Evolutionary conservation across 2,888 invertebrate genomes (phyloP), one percentile per base, ranked within the genome.

Genomic region (Ennomos erosarius): DNA sequence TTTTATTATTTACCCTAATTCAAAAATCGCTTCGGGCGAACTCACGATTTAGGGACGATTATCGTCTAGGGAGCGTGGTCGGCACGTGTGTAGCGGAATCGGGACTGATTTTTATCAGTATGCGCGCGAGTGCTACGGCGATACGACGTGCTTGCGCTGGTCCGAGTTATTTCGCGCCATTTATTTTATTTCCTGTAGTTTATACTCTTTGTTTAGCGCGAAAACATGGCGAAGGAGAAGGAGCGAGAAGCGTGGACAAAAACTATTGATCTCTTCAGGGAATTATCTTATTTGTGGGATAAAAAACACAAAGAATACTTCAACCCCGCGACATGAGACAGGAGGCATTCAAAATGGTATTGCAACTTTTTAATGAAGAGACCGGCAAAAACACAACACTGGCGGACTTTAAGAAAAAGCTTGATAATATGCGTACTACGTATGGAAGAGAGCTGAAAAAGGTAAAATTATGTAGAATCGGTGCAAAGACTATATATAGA

Each of bases 391-490:
- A 64, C 16, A 16, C 56, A 34, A 46, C 52, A 9, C 51, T 56
- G 53, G 58, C 53, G 8, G 55, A 54, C 43, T 58, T 64, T 34
- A 50, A 64, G 54, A 64, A 64, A 64, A 65, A 65, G 33, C 44
- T 64, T 63, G 59, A 65, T 40, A 64, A 64, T 56, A 65, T 65
- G 65, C 64, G 64, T 51, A 64, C 62, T 55, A 40, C 64, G 46
- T 59, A 55, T 52, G 62, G 55, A 58, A 53, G 65, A 55, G 65
- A 65, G 59, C 51, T 64, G 45, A 65, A 55, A 55, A 64, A 65
- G 59, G 63, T 59, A 43, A 59, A 55, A 51, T 55, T 33, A 51
- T 51, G 51, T 43, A 55, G 43, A 59, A 47, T 52, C 33, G 46
- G 48, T 49, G 34, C 48, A 38, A 40, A 48, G 52, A 52, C 16